Evolutionary conservation across 2,797 vertebrate genomes (phyloP), one percentile per base, ranked within the genome.

Genomic region (Pelochelys cantorii): DNA sequence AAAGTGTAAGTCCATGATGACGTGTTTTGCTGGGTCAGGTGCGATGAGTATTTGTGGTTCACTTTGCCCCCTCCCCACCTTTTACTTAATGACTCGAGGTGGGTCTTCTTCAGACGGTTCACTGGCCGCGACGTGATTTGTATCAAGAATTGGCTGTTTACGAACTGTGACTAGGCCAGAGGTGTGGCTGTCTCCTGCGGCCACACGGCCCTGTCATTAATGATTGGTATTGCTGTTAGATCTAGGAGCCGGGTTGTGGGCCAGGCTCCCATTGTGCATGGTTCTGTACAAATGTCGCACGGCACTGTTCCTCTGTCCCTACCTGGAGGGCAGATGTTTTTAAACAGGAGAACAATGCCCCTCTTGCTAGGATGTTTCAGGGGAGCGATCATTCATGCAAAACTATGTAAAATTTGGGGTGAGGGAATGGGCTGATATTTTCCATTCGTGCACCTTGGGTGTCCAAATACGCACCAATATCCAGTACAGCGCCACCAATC

Each of bases 361-460:
- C 48, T 27, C 71, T 27, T 48, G 42, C 23, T 15, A 6, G 53
- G n/a, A 27, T 20, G 2, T 80, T 57, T 14, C n/a, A 34, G 18
- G 8, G 22, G 65, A 71, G 34, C 0, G 12, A 8, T 57, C 2
- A 8, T 4, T 56, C 55, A 11, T 34, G 34, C 22, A 9, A 17
- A 81, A 37, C 34, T 5, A 3, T 34, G 13, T 25, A 23, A 59
- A 27, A 57, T 37, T 17, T 56, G 17, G 2, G 55, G 78, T 3
- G 42, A 8, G 8, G 42, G 42, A 80, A 3, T 8, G 52, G 53
- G 34, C 79, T 1, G 79, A 17, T 59, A 27, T 29, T 54, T 89
- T 1, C 80, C 27, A 71, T 0, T 1, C 0, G 1, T 23, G 65
- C 1, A 9, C 23, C 0, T 0, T 12, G 0, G 0, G 18, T 77